These are phyloP conservation scores for Parochlus steinenii DNA, from an alignment of 2,888 invertebrate genomes.

Conservation along the genomic window DNA sequence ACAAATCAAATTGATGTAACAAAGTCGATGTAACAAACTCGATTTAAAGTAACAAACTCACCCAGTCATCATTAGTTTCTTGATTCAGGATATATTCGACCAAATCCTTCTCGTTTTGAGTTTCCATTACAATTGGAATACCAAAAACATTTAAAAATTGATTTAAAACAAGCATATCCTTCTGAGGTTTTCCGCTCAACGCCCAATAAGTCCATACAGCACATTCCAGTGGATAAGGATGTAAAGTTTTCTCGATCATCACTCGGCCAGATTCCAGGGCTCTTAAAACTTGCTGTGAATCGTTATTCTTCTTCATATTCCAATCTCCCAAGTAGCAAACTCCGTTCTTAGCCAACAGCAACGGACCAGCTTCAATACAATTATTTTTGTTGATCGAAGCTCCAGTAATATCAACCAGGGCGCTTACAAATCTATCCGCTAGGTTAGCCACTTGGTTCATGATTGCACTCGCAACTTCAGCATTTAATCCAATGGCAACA, in stretches of 20 bases:
- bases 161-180: conserved; percentile 22
- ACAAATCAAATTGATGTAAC: no score
- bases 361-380: conserved; percentile 26
- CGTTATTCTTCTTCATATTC: conserved; percentile 22
- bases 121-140: conserved; percentile 23
- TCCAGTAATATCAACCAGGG: conserved; percentile 19
- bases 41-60: no score
- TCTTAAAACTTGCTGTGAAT: conserved; percentile 20
- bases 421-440: conserved; percentile 23
- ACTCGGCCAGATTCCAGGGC: conserved; percentile 19
- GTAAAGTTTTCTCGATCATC: conserved; percentile 19
- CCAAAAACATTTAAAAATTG: conserved; percentile 28
- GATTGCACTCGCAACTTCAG: conserved; percentile 20
- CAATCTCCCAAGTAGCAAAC: conserved; percentile 29
- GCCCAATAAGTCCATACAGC: conserved; percentile 29
- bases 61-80: conserved; percentile 15
- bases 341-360: conserved; percentile 26
- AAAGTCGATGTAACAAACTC: no score
- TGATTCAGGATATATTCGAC: conserved; percentile 22
- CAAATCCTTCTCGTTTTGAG: conserved; percentile 20
- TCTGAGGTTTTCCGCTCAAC: conserved; percentile 18
- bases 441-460: conserved; percentile 22
- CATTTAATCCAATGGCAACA: conserved; percentile 23
- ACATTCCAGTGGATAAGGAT: conserved; percentile 20
- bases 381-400: conserved; percentile 14